Conservation (phyloP, 2,113 vertebrate genomes). For the Elgaria multicarinata region DNA sequence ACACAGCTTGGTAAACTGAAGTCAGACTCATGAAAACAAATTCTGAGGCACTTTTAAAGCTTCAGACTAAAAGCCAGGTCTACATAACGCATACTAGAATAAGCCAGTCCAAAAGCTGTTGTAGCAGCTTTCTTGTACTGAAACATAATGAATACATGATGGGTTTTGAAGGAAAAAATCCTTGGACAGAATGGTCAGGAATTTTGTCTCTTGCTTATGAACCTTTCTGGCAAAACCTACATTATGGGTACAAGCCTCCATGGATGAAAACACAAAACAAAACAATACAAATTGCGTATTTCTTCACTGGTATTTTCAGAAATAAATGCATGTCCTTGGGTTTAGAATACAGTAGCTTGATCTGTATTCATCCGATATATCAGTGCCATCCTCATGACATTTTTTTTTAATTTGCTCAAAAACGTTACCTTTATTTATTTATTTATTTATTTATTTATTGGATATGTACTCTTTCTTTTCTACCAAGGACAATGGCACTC, state of each 20-base stretch:
- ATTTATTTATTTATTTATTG: too few relatives aligned
- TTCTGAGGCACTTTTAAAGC: background rate
- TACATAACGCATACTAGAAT: background rate
- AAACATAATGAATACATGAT: background rate
- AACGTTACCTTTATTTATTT: background rate
- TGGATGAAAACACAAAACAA: too few relatives aligned
- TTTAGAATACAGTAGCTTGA: background rate
- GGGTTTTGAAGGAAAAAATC: background rate
- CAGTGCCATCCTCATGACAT: background rate
- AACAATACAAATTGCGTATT: background rate
- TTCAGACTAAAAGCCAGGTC: background rate
- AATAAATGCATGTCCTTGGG: background rate
- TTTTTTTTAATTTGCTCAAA: background rate
- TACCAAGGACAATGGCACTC: too few relatives aligned
- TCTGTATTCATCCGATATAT: background rate
- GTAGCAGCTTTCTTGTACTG: background rate
- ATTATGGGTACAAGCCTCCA: background rate
- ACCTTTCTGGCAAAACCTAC: background rate
- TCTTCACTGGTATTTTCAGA: background rate
- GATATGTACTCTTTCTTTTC: too few relatives aligned
- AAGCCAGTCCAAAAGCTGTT: background rate
- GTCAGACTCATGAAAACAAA: background rate
- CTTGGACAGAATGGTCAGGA: background rate
- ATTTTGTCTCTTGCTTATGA: background rate
- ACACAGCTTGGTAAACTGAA: background rate